Conservation (phyloP, 2,797 vertebrate genomes). For the Xiphorhynchus erythropygius region DNA sequence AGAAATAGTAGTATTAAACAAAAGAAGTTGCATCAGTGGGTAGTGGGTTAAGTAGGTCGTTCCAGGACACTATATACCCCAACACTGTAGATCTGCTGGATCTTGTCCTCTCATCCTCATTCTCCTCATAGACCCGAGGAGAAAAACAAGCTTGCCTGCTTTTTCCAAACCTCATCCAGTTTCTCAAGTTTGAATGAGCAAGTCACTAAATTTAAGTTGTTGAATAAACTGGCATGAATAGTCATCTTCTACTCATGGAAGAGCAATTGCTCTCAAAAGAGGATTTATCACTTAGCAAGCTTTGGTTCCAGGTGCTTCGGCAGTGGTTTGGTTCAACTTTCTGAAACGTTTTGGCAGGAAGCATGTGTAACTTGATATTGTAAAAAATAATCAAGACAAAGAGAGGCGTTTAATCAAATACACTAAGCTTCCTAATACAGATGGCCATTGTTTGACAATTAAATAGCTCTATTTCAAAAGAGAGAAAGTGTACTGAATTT, state of each 20-base stretch:
- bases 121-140: background rate
- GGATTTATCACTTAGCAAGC: background rate
- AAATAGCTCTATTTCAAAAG: background rate
- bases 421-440: background rate
- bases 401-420: background rate
- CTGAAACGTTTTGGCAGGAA: conserved; percentile 1
- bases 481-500: background rate
- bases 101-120: conserved; percentile 18
- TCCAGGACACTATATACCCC: background rate
- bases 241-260: background rate
- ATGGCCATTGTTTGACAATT: background rate
- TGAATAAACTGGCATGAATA: background rate
- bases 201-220: background rate
- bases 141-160: conserved; percentile 2
- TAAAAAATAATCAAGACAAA: background rate
- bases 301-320: background rate
- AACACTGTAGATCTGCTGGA: background rate
- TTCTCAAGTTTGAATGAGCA: background rate
- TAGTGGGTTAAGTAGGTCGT: background rate
- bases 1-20: background rate
- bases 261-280: background rate
- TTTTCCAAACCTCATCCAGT: background rate
- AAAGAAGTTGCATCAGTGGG: background rate
- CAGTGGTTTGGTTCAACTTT: background rate
- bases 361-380: background rate